Evolutionary conservation across 2,113 vertebrate genomes (phyloP).

Genomic region (Apteryx mantelli): DNA sequence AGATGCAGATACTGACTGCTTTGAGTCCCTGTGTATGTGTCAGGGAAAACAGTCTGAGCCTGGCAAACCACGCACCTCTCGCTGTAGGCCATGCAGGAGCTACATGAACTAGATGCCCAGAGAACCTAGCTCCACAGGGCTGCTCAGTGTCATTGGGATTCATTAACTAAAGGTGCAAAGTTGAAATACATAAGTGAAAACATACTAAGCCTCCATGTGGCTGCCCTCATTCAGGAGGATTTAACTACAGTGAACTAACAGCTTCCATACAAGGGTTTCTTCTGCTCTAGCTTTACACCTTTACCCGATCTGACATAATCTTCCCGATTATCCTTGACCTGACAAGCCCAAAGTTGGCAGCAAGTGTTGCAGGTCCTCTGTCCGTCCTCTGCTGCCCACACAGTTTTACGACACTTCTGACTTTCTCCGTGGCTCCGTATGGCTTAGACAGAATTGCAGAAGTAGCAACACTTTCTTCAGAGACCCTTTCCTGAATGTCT

Average conservation of each 20-base stretch:
- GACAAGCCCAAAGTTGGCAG: not conserved
- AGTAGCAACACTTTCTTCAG: not conserved
- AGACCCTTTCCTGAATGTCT: not conserved
- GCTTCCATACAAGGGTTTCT: not conserved
- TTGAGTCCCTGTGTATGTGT: rapidly evolving
- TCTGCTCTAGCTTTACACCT: not conserved
- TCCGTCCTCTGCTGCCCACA: not conserved
- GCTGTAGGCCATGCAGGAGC: rapidly evolving
- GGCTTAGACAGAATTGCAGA: not conserved
- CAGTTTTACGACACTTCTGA: not conserved
- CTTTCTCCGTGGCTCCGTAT: not conserved
- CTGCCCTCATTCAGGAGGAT: not conserved
- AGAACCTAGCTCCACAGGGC: not conserved
- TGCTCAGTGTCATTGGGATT: not conserved
- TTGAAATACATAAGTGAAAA: not conserved
- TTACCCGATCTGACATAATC: rapidly evolving
- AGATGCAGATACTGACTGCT: not conserved
- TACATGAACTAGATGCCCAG: rapidly evolving
- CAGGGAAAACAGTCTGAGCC: not conserved
- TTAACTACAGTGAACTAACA: not conserved
- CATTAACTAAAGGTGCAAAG: not conserved
- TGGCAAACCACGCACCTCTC: not conserved
- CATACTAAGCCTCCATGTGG: not conserved
- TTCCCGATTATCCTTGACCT: not conserved
- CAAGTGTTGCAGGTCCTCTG: not conserved